phyloP scores from a whole-genome alignment of 1,140 invertebrate genomes.

The Pectinophora gossypiella region DNA sequence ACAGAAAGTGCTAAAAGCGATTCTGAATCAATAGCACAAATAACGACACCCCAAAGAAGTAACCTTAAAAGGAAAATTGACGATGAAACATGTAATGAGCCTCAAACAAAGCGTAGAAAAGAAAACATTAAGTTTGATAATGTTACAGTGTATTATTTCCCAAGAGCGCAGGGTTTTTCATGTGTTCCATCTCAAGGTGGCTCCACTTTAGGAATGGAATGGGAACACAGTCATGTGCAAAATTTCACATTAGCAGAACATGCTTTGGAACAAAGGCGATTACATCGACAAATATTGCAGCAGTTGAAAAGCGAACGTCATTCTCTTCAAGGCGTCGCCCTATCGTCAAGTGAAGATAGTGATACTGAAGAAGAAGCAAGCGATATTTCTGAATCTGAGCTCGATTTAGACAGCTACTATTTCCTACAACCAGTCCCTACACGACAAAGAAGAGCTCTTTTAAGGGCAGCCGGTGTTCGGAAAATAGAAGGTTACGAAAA shows the following conservation, averaged over 20 bases:
- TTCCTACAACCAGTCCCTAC: slow-evolving; percentile 96
- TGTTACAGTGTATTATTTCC: slow-evolving; percentile 97
- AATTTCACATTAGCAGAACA: slow-evolving; percentile 86
- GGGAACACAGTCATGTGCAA: slow-evolving; percentile 86
- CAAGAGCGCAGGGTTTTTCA: slow-evolving; percentile 96
- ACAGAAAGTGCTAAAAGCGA: slow-evolving; percentile 1
- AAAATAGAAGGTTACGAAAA: slow-evolving; percentile 97
- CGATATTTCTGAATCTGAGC: slow-evolving; percentile 88
- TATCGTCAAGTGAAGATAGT: slow-evolving; percentile 85
- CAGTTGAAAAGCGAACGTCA: slow-evolving; percentile 84
- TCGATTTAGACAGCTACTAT: slow-evolving; percentile 94
- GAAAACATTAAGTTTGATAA: slow-evolving; percentile 91
- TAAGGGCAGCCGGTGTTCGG: slow-evolving; percentile 92
- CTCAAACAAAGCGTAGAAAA: slow-evolving; percentile 79
- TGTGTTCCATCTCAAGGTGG: slow-evolving; percentile 98
- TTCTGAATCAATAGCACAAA: slow-evolving; percentile 10
- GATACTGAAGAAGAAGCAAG: slow-evolving; percentile 88
- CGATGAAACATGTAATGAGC: slow-evolving; percentile 27
- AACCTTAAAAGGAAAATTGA: slow-evolving; percentile 62
- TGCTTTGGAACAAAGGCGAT: slow-evolving; percentile 88
- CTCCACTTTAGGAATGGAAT: slow-evolving; percentile 96
- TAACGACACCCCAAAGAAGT: slow-evolving; percentile 44
- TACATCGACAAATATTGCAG: slow-evolving; percentile 89
- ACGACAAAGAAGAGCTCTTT: slow-evolving; percentile 89
- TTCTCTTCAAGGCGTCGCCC: slow-evolving; percentile 65